These are phyloP conservation scores for Sarcophaga bullata DNA, from an alignment of 1,140 invertebrate species.

Conservation along the genomic window DNA sequence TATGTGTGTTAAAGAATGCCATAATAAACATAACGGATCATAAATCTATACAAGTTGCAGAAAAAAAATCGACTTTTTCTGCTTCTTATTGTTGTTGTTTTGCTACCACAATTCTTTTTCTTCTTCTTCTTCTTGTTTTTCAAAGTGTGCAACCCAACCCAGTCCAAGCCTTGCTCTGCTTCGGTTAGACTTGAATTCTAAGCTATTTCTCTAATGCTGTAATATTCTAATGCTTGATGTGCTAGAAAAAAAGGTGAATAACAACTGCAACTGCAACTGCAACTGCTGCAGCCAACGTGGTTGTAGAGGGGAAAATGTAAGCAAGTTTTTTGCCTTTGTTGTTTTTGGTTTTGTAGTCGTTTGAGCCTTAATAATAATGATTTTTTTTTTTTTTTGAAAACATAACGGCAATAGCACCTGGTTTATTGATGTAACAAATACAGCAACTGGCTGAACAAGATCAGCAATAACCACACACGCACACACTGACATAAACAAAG, in stretches of 20 bases:
- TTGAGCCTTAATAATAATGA: not conserved
- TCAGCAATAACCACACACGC: too few species aligned
- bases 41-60: conserved; percentile 26
- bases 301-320: conserved; percentile 10
- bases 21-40: conserved; percentile 41
- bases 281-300: too few species aligned
- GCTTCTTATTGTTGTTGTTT: too few species aligned
- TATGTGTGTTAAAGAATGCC: not conserved
- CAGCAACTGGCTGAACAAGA: not conserved
- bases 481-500: too few species aligned
- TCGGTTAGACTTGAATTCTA: not conserved
- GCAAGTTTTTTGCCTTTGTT: not conserved
- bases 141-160: conserved; percentile 32
- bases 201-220: not conserved
- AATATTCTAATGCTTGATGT: conserved; percentile 26
- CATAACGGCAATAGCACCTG: conserved; percentile 36
- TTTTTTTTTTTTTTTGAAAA: not conserved
- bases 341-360: not conserved
- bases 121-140: not conserved
- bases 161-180: not conserved
- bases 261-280: too few species aligned
- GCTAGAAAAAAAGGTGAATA: not conserved
- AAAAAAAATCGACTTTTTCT: not conserved
- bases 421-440: conserved; percentile 28
- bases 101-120: too few species aligned